These are phyloP conservation scores for Andrena hattorfiana DNA, from an alignment of 2,888 invertebrate species.

Conservation along the genomic window DNA sequence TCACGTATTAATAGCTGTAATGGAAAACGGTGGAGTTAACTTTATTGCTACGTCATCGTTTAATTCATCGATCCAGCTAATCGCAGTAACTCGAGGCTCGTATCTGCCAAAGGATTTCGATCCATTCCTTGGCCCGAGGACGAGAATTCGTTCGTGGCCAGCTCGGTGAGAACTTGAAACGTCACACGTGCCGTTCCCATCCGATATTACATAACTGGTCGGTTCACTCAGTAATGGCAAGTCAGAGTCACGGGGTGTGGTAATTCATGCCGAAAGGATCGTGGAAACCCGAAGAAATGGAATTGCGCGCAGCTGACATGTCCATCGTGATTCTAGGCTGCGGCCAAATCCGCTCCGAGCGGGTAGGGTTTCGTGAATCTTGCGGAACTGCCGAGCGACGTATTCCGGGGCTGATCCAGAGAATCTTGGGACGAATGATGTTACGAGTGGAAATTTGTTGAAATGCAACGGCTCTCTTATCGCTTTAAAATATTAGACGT, in stretches of 20 bases:
- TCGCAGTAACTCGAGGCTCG: neutral
- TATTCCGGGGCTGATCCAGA: slow-evolving; percentile 34
- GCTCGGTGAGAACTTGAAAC: neutral
- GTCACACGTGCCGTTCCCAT: neutral
- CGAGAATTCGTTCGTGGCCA: neutral
- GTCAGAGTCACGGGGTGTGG: slow-evolving; percentile 1
- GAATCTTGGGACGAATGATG: slow-evolving; percentile 18
- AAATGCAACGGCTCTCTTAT: no score
- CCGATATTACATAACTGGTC: slow-evolving; percentile 18
- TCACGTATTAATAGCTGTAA: no score
- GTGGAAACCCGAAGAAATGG: slow-evolving; percentile 61
- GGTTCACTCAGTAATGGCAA: slow-evolving; percentile 20
- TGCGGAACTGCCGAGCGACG: slow-evolving; percentile 45
- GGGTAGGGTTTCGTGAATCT: slow-evolving; percentile 57
- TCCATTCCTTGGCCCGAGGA: neutral
- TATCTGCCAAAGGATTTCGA: neutral
- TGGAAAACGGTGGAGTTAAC: no score
- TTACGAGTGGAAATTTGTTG: no score
- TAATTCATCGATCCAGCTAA: neutral
- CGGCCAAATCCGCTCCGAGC: slow-evolving; percentile 46
- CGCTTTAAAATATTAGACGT: no score
- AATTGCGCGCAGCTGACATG: slow-evolving; percentile 67
- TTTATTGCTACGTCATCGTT: neutral
- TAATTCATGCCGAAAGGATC: slow-evolving; percentile 55
- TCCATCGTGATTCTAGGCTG: slow-evolving; percentile 62